phyloP scores from a whole-genome alignment of 2,113 vertebrate genomes.

The Hyperopisus bebe region DNA sequence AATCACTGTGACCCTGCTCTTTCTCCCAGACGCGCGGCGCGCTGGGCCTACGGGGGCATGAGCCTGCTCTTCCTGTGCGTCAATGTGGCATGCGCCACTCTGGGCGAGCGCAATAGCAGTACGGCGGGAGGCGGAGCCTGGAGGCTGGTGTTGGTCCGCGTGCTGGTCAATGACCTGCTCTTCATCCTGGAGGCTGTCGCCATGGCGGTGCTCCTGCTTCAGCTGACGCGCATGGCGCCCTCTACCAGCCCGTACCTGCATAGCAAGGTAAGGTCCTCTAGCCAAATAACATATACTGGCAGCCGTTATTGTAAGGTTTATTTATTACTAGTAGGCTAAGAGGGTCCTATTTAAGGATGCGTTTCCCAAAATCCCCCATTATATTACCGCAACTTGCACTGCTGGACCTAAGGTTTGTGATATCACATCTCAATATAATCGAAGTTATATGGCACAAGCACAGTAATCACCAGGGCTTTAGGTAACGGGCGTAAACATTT shows the following conservation, averaged over 20 bases:
- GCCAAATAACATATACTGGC: neutral
- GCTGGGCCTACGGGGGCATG: constrained; percentile 44
- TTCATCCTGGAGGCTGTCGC: constrained; percentile 73
- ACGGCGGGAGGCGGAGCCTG: constrained; percentile 54
- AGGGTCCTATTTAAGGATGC: neutral
- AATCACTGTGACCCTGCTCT: neutral
- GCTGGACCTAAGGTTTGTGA: neutral
- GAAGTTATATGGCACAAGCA: too few relatives aligned
- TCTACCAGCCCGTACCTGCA: constrained; percentile 70
- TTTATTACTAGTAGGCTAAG: neutral
- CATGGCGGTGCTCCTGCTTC: constrained; percentile 65
- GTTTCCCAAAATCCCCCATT: neutral
- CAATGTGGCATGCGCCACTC: constrained; percentile 66
- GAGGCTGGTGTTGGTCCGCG: constrained; percentile 70
- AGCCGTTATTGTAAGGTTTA: neutral
- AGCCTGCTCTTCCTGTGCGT: constrained; percentile 68
- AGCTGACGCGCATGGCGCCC: constrained; percentile 64
- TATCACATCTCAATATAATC: neutral
- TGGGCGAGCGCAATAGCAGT: constrained; percentile 49
- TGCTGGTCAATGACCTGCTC: constrained; percentile 77
- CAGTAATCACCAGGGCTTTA: too few relatives aligned
- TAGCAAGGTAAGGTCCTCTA: constrained; percentile 60
- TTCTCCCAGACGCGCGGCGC: constrained; percentile 39
- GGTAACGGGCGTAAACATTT: too few relatives aligned
- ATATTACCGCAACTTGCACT: neutral